Conservation (phyloP, 2,113 vertebrate genomes). For the Scophthalmus maximus region DNA sequence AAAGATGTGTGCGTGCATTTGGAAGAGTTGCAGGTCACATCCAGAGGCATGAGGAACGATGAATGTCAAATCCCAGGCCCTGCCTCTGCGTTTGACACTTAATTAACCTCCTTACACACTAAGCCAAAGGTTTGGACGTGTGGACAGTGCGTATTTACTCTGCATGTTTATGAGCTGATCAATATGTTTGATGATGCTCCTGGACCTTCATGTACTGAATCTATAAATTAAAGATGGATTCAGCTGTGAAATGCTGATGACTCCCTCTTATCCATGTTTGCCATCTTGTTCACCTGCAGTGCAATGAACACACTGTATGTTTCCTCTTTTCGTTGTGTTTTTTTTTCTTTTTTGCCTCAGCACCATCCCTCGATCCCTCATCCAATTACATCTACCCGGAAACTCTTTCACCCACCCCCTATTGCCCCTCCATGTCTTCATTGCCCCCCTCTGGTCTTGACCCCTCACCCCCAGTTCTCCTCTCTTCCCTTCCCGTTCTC, state of each 20-base stretch:
- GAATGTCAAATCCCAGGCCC: slow-evolving; percentile 69
- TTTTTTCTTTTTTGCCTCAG: slow-evolving; percentile 34
- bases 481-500: slow-evolving; percentile 24
- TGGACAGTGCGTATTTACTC: slow-evolving; percentile 30
- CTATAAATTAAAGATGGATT: slow-evolving; percentile 36
- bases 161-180: slow-evolving; percentile 48
- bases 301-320: slow-evolving; percentile 2
- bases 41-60: slow-evolving; percentile 72
- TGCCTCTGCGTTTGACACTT: slow-evolving; percentile 74
- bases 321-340: slow-evolving; percentile 18
- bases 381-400: slow-evolving; percentile 63
- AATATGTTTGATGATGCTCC: slow-evolving; percentile 18
- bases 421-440: slow-evolving; percentile 32
- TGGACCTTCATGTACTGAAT: not conserved
- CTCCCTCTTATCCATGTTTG: slow-evolving; percentile 9
- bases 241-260: slow-evolving; percentile 36
- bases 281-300: slow-evolving; percentile 27
- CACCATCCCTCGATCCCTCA: slow-evolving; percentile 66
- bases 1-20: slow-evolving; percentile 41
- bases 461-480: slow-evolving; percentile 34
- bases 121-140: slow-evolving; percentile 39
- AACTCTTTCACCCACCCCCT: slow-evolving; percentile 50
- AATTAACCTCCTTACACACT: slow-evolving; percentile 77
- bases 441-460: slow-evolving; percentile 36
- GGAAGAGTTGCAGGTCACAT: slow-evolving; percentile 56